Percentiles rank a stretch among this genome's conserved stretches.
Conservation (phyloP, 2,797 vertebrate species). For the Sparus aurata region DNA sequence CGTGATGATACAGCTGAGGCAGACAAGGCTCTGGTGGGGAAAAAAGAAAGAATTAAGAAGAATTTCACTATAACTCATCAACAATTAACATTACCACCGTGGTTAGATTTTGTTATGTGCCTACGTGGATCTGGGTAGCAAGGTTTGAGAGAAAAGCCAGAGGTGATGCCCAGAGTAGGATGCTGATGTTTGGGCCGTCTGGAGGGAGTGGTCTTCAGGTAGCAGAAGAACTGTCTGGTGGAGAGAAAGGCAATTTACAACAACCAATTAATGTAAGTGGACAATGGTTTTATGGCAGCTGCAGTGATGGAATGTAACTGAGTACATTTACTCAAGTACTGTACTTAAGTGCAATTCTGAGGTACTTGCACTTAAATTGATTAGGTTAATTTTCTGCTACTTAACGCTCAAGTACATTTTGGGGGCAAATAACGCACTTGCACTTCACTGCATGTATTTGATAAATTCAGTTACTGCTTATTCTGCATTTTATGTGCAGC, state of each 20-base stretch:
- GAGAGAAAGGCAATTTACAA: not conserved
- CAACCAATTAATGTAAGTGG: not conserved
- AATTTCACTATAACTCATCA: not conserved
- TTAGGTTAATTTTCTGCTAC: too few species aligned
- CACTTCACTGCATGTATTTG: too few species aligned
- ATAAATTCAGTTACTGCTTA: too few species aligned
- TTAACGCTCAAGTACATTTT: too few species aligned
- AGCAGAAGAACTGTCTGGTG: not conserved
- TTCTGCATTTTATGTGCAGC: too few species aligned
- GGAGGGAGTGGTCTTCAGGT: not conserved
- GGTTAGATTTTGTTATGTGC: not conserved
- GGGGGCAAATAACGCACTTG: too few species aligned
- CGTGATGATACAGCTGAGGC: not conserved
- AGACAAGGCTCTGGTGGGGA: not conserved
- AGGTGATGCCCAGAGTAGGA: not conserved
- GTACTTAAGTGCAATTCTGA: too few species aligned
- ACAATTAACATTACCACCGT: too few species aligned
- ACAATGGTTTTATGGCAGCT: not conserved
- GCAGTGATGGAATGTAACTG: not conserved
- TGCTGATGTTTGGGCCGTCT: not conserved
- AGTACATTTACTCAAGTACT: too few species aligned
- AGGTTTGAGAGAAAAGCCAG: slow-evolving; percentile 1
- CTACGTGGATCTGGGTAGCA: not conserved
- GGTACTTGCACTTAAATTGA: too few species aligned
- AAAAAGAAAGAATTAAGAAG: not conserved